A percentile compares a stretch with the other conserved stretches of the same genome.
These are phyloP conservation scores for Peromyscus polionotus DNA, from an alignment of 2,113 vertebrate genomes.

Conservation along the genomic window DNA sequence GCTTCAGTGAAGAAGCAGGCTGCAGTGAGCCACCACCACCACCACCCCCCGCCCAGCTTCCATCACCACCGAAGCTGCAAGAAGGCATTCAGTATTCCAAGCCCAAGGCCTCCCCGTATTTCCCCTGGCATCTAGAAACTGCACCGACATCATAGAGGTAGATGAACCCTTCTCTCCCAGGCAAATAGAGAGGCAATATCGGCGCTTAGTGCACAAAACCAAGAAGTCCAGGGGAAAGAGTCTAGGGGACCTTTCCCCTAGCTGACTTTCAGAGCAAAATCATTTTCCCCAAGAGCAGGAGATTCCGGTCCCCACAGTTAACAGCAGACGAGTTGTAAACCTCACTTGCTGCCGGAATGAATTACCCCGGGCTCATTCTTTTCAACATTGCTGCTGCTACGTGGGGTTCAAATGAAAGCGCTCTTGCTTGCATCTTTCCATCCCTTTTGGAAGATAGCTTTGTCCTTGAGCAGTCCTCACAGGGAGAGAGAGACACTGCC, in stretches of 20 bases:
- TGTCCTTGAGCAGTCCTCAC: constrained; percentile 62
- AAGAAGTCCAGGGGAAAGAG: neutral
- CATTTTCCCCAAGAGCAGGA: neutral
- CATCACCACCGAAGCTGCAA: neutral
- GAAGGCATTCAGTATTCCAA: neutral
- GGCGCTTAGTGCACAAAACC: neutral
- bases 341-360: neutral
- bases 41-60: no score
- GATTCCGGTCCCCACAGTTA: neutral
- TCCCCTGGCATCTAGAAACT: neutral
- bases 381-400: neutral
- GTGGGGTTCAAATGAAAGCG: constrained; percentile 16
- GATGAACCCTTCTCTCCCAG: neutral
- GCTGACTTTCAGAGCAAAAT: neutral
- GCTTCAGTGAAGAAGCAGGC: neutral
- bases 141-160: neutral
- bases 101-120: neutral
- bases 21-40: neutral
- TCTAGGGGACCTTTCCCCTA: neutral
- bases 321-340: neutral
- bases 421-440: neutral
- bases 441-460: constrained; percentile 45
- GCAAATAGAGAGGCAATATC: neutral
- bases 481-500: neutral
- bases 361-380: neutral